Conservation (phyloP, 2,888 invertebrate genomes). For the Mesorhabditis spiculigera region DNA sequence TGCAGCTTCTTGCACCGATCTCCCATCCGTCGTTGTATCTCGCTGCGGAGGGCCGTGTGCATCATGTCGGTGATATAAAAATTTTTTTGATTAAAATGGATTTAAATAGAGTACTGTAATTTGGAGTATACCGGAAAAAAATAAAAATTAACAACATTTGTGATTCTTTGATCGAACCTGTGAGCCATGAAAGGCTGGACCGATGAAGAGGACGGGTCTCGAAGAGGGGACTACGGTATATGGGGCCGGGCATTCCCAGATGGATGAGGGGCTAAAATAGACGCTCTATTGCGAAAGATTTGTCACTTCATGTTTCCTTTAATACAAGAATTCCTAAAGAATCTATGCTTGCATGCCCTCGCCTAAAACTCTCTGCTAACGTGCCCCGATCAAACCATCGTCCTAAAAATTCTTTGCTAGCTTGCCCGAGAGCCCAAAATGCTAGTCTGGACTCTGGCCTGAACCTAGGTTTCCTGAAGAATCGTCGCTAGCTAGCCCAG, state of each 20-base stretch:
- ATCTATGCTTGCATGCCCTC: too few relatives aligned
- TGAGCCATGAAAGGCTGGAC: conserved; percentile 67
- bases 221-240: conserved; percentile 99
- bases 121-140: too few relatives aligned
- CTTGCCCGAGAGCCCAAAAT: too few relatives aligned
- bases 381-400: too few relatives aligned
- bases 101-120: background rate
- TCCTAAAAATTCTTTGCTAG: too few relatives aligned
- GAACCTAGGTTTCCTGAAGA: too few relatives aligned
- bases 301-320: background rate
- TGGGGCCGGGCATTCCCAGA: conserved; percentile 78
- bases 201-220: conserved; percentile 95
- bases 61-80: background rate
- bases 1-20: conserved; percentile 20
- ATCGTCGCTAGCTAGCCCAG: too few relatives aligned
- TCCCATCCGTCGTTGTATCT: conserved; percentile 16
- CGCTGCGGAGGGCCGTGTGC: conserved; percentile 1
- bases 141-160: too few relatives aligned
- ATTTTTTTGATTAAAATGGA: background rate
- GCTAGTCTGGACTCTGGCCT: too few relatives aligned
- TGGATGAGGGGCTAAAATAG: conserved; percentile 10
- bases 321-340: too few relatives aligned
- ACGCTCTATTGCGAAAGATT: background rate
- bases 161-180: background rate
- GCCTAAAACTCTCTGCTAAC: too few relatives aligned